Conservation (phyloP, 2,888 invertebrate genomes). For the Gymnocheta viridis region DNA sequence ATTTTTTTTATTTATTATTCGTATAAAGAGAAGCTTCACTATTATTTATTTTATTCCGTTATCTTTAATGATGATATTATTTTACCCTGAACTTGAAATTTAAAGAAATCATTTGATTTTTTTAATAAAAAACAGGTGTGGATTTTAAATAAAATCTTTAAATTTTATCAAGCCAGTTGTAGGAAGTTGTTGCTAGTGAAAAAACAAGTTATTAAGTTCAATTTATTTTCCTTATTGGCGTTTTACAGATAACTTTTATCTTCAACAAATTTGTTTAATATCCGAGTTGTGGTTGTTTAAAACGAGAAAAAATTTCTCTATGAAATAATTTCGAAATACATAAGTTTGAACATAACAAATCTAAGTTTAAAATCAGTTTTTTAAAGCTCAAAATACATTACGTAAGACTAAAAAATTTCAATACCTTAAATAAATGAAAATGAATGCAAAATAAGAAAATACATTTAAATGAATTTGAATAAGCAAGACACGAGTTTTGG, state of each 20-base stretch:
- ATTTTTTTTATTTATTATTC: slow-evolving; percentile 10
- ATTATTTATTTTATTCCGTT: background rate
- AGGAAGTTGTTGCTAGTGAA: background rate
- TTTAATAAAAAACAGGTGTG: background rate
- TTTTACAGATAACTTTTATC: background rate
- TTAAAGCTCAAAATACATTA: too few relatives aligned
- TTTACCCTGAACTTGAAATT: slow-evolving; percentile 61
- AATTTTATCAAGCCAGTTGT: background rate
- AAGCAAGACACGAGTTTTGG: too few relatives aligned
- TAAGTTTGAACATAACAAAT: too few relatives aligned
- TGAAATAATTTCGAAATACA: background rate
- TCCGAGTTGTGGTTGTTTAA: too few relatives aligned
- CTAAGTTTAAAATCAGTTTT: too few relatives aligned
- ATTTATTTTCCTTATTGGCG: slow-evolving; percentile 1
- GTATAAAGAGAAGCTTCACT: slow-evolving; percentile 2
- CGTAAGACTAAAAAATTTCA: too few relatives aligned
- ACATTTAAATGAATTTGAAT: too few relatives aligned
- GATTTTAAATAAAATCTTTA: background rate
- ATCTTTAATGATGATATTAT: slow-evolving; percentile 23
- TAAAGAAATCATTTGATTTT: slow-evolving; percentile 33
- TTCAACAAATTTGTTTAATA: background rate
- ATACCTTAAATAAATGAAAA: too few relatives aligned
- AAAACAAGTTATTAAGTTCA: slow-evolving; percentile 1
- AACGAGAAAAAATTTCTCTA: slow-evolving; percentile 26
- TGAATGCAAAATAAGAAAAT: too few relatives aligned